phyloP scores from a whole-genome alignment of 2,797 vertebrate genomes.

The Pangasius djambal region DNA sequence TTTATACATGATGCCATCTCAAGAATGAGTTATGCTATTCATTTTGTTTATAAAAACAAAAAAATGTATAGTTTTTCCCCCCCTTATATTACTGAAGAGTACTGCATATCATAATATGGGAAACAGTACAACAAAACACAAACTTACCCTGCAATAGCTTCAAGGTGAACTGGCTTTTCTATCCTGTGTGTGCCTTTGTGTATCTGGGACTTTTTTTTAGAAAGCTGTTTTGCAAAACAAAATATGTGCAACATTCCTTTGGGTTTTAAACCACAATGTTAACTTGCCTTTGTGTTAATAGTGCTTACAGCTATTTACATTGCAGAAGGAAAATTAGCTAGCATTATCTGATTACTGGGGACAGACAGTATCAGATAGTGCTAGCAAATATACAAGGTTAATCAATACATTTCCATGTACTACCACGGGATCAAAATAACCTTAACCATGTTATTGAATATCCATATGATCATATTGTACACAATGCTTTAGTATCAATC shows the following conservation, averaged over 20 bases:
- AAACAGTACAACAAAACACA: background rate
- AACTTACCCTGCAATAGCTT: background rate
- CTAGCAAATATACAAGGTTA: background rate
- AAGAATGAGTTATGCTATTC: conserved; percentile 7
- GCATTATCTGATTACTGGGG: background rate
- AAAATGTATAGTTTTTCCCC: background rate
- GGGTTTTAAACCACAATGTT: background rate
- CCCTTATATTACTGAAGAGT: background rate
- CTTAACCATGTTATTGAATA: background rate
- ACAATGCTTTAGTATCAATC: background rate
- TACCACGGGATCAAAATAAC: conserved; percentile 3
- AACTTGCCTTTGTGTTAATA: background rate
- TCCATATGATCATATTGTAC: background rate
- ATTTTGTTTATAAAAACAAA: conserved; percentile 7
- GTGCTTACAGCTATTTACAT: background rate
- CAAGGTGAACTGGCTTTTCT: conserved; percentile 15
- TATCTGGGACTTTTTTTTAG: background rate
- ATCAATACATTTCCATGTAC: background rate
- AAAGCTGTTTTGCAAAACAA: conserved; percentile 26
- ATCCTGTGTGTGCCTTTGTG: conserved; percentile 10
- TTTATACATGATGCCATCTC: conserved; percentile 14
- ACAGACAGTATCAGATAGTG: background rate
- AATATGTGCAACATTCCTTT: background rate
- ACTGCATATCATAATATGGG: background rate
- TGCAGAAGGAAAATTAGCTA: background rate